Evolutionary conservation across 1,140 invertebrate genomes (phyloP).

Genomic region (Hycleus cichorii): DNA sequence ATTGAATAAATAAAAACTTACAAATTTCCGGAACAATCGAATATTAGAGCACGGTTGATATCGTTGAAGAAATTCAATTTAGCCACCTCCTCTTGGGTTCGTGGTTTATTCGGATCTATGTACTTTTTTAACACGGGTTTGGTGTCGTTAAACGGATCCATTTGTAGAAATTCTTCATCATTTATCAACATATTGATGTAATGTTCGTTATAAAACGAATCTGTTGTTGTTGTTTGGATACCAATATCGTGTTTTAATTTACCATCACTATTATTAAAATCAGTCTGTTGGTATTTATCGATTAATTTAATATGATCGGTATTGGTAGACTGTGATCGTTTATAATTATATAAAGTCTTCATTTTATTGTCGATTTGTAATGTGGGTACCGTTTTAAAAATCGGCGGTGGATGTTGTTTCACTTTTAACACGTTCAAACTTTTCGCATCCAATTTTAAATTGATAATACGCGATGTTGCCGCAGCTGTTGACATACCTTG

Average conservation of each 20-base stretch:
- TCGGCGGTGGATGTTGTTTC: neutral
- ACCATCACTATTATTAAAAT: neutral
- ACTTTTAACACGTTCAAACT: neutral
- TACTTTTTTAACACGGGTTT: neutral
- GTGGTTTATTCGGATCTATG: constrained; percentile 3
- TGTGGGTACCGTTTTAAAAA: neutral
- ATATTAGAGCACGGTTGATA: constrained; percentile 1
- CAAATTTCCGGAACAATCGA: constrained; percentile 5
- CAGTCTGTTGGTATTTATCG: neutral
- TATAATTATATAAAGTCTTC: too few species aligned
- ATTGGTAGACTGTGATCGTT: too few species aligned
- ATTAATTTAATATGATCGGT: neutral
- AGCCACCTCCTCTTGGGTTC: neutral
- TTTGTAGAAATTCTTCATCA: neutral
- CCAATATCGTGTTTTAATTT: neutral
- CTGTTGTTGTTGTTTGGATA: neutral
- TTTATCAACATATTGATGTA: neutral
- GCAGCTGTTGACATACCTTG: too few species aligned
- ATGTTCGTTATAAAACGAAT: neutral
- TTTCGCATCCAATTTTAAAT: neutral
- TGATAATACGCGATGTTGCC: neutral
- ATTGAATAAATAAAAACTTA: neutral
- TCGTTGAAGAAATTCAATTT: constrained; percentile 11
- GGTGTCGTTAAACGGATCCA: neutral
- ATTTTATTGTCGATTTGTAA: too few species aligned